These are phyloP conservation scores for Arvicola amphibius DNA, from an alignment of 2,797 vertebrate genomes.

Conservation along the genomic window DNA sequence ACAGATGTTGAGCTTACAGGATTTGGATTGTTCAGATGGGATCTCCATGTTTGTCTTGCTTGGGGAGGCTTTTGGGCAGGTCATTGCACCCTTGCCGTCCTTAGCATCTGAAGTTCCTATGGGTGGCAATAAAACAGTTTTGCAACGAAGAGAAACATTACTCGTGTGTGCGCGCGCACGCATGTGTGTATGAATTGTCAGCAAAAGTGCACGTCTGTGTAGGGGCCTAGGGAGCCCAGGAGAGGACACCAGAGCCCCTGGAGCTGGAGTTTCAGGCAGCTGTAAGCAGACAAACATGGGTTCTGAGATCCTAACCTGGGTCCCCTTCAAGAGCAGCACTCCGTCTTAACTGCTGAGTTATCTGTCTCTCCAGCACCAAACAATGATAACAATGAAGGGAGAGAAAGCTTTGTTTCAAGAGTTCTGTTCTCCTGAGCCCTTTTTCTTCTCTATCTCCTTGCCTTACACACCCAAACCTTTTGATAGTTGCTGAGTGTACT, in stretches of 20 bases:
- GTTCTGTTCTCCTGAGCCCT: background rate
- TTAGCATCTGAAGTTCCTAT: background rate
- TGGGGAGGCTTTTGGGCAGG: background rate
- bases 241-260: background rate
- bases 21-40: background rate
- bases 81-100: background rate
- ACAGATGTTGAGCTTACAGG: background rate
- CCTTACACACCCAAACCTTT: background rate
- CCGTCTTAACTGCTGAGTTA: background rate
- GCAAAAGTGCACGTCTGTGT: background rate
- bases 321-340: background rate
- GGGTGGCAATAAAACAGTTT: background rate
- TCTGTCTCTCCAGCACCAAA: background rate
- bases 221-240: background rate
- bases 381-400: slow-evolving; percentile 9
- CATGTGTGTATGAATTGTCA: background rate
- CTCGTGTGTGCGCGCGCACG: background rate
- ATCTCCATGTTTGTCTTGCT: background rate
- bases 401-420: background rate
- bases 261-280: background rate
- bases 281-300: background rate
- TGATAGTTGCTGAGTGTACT: background rate
- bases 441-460: background rate
- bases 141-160: background rate
- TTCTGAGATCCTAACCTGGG: background rate